Percentiles rank a stretch among this genome's conserved stretches.
Conservation (phyloP, 2,888 invertebrate genomes). For the Phyto melanocephala region DNA sequence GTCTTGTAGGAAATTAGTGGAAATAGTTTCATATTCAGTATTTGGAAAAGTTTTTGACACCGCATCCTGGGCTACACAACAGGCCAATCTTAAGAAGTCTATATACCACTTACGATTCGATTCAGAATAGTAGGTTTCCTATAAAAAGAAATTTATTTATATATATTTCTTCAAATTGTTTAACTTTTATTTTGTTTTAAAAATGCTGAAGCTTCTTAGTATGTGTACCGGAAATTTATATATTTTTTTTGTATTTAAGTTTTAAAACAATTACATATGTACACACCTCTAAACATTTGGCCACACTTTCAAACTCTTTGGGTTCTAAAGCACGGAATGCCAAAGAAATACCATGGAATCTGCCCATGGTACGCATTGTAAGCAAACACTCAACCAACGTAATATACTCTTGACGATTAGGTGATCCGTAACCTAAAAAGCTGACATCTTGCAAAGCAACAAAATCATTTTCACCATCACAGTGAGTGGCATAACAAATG, state of each 20-base stretch:
- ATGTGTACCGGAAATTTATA: too few relatives aligned
- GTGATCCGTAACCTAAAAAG: constrained; percentile 78
- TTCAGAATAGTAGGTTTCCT: constrained; percentile 82
- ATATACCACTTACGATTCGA: constrained; percentile 81
- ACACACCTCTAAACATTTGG: constrained; percentile 73
- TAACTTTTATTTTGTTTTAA: background rate
- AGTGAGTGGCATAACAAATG: constrained; percentile 79
- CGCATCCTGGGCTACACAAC: constrained; percentile 82
- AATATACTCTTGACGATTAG: constrained; percentile 80
- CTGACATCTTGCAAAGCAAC: constrained; percentile 81
- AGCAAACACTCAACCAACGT: constrained; percentile 80
- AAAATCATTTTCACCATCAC: constrained; percentile 81
- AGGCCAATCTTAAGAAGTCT: constrained; percentile 80
- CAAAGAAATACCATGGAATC: constrained; percentile 82
- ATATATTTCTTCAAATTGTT: too few relatives aligned
- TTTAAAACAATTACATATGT: too few relatives aligned
- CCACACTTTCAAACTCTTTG: constrained; percentile 79
- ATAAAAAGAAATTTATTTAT: constrained; percentile 26
- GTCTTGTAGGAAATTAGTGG: constrained; percentile 81
- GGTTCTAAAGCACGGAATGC: constrained; percentile 82
- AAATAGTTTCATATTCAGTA: constrained; percentile 81
- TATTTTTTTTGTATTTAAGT: too few relatives aligned
- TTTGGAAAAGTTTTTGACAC: constrained; percentile 83
- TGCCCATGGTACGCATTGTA: constrained; percentile 80
- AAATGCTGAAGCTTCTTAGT: background rate